These are phyloP conservation scores for Sorex fumeus DNA, from an alignment of 2,113 vertebrate species.

Conservation along the genomic window DNA sequence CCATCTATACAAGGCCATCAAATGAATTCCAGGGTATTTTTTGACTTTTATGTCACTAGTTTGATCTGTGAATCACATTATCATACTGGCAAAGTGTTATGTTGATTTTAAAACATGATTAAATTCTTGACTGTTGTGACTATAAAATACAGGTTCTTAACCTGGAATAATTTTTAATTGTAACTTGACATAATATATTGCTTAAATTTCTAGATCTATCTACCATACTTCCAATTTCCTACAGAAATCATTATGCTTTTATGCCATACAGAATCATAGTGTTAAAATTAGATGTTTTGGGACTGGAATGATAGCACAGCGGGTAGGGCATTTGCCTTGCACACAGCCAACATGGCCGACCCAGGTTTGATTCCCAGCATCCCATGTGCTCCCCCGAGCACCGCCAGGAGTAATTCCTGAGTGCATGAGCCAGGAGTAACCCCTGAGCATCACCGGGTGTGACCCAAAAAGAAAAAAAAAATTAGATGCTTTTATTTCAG, in stretches of 20 bases:
- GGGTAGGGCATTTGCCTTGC: too few relatives aligned
- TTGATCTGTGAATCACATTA: not conserved
- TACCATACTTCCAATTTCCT: not conserved
- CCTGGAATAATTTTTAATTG: not conserved
- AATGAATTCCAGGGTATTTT: not conserved
- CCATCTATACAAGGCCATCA: fast-evolving
- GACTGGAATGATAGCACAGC: too few relatives aligned
- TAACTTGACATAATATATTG: not conserved
- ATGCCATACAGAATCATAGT: not conserved
- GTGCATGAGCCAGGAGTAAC: too few relatives aligned
- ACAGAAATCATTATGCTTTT: not conserved
- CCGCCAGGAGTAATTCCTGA: too few relatives aligned
- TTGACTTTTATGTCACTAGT: not conserved
- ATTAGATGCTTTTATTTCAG: not conserved
- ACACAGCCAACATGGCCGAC: too few relatives aligned
- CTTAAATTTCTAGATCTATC: not conserved
- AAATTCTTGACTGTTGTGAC: not conserved
- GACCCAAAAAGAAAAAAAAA: too few relatives aligned
- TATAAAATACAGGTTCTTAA: not conserved
- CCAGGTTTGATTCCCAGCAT: too few relatives aligned
- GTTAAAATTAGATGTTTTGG: not conserved
- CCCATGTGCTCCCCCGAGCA: too few relatives aligned
- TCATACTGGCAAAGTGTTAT: not conserved
- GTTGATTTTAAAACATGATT: not conserved
- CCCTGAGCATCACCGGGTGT: too few relatives aligned